phyloP scores from a whole-genome alignment of 2,113 vertebrate genomes.

The Pterocles burchelli region DNA sequence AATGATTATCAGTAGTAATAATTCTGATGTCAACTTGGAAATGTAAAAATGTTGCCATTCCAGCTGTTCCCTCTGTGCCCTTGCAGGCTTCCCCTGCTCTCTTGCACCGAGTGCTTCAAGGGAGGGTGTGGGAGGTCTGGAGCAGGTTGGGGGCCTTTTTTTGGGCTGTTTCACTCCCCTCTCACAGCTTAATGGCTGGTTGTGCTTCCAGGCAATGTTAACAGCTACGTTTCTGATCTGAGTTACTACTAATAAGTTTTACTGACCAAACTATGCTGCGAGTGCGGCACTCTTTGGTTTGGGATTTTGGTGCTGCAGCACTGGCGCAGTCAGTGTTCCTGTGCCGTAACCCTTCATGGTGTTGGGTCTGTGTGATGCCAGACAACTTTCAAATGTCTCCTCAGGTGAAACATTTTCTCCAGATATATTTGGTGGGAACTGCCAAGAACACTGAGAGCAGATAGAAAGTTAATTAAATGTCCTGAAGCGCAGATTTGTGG shows the following conservation, averaged over 20 bases:
- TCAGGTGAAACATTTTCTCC: neutral
- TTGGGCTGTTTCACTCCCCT: neutral
- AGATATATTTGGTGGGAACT: neutral
- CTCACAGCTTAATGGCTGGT: neutral
- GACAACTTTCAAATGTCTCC: neutral
- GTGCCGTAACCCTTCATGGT: neutral
- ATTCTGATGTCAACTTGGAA: neutral
- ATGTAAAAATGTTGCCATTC: neutral
- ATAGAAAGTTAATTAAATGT: constrained; percentile 29
- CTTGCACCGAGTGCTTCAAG: rapidly evolving
- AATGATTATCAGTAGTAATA: neutral
- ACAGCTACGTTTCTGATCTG: neutral
- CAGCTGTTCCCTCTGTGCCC: neutral
- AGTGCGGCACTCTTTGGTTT: neutral
- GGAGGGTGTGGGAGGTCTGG: neutral
- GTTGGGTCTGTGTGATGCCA: neutral
- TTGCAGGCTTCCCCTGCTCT: neutral
- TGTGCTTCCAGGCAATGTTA: neutral
- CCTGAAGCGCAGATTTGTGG: constrained; percentile 17
- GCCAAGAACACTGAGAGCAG: neutral
- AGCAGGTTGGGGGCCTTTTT: neutral
- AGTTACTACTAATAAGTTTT: neutral
- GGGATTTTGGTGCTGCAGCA: rapidly evolving
- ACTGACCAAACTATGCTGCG: rapidly evolving
- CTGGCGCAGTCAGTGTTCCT: rapidly evolving